phyloP scores from a whole-genome alignment of 2,888 invertebrate species.

The Andrena praecox region DNA sequence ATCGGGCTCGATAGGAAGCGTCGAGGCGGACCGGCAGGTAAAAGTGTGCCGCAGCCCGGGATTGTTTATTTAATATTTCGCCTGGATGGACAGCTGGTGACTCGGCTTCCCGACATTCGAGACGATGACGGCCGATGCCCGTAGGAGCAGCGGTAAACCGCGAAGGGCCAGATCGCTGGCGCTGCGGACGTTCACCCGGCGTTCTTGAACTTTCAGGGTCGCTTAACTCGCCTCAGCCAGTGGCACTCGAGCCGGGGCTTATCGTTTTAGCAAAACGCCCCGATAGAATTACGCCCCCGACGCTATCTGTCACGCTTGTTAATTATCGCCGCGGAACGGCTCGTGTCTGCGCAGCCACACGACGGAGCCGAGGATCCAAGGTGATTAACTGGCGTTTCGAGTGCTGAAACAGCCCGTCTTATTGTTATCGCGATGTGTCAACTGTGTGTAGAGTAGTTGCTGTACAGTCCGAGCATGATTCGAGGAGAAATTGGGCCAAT shows the following conservation, averaged over 20 bases:
- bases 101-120: conserved; percentile 16
- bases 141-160: conserved; percentile 54
- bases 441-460: neutral
- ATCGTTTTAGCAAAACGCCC: conserved; percentile 70
- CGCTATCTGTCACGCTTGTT: conserved; percentile 56
- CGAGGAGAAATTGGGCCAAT: too few relatives aligned
- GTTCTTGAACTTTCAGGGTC: conserved; percentile 84
- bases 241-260: conserved; percentile 55
- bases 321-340: conserved; percentile 30
- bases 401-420: neutral
- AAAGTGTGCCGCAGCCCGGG: conserved; percentile 7
- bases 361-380: conserved; percentile 17
- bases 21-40: neutral
- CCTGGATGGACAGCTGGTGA: conserved; percentile 10
- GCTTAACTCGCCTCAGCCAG: conserved; percentile 63
- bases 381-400: conserved; percentile 3
- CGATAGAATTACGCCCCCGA: conserved; percentile 67
- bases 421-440: neutral
- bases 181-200: conserved; percentile 80
- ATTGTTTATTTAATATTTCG: conserved; percentile 23
- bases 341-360: conserved; percentile 12
- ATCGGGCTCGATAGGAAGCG: conserved; percentile 11
- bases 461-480: neutral
- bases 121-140: conserved; percentile 20
- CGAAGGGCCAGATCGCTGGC: conserved; percentile 63